Percentiles rank a stretch among this genome's conserved stretches.
Evolutionary conservation across 2,113 vertebrate genomes (phyloP).

Genomic region (Sterrhoptilus dennistouni): DNA sequence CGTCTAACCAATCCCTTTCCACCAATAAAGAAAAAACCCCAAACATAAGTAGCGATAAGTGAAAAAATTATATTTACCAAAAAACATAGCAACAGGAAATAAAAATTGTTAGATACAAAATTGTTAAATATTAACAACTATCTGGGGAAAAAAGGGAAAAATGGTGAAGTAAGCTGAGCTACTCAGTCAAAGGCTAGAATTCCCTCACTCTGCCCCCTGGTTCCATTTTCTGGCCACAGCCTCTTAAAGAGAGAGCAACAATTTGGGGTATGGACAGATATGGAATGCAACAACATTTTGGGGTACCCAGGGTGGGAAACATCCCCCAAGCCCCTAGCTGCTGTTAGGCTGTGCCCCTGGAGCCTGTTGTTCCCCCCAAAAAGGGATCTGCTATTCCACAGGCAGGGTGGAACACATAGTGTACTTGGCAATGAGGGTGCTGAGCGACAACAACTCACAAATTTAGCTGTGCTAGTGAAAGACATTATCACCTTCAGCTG

Average conservation of each 20-base stretch:
- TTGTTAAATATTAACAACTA: neutral
- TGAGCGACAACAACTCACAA: neutral
- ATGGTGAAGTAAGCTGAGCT: neutral
- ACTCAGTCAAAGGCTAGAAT: neutral
- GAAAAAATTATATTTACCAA: neutral
- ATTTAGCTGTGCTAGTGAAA: neutral
- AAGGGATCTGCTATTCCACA: neutral
- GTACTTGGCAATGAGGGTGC: neutral
- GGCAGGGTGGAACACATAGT: neutral
- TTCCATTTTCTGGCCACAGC: neutral
- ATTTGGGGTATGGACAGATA: neutral
- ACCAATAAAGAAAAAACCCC: neutral
- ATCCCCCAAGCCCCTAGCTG: neutral
- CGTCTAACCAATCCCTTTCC: neutral
- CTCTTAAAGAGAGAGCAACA: no score
- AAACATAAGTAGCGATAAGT: neutral
- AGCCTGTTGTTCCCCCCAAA: neutral
- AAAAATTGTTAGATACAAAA: neutral
- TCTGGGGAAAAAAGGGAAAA: neutral
- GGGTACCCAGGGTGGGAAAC: neutral
- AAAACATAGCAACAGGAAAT: neutral
- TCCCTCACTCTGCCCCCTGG: rapidly evolving
- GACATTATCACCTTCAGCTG: neutral
- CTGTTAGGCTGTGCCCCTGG: neutral
- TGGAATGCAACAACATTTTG: neutral